Evolutionary conservation across 2,113 vertebrate species (phyloP), one percentile per base, ranked within the genome.

Genomic region (Lates calcarifer): DNA sequence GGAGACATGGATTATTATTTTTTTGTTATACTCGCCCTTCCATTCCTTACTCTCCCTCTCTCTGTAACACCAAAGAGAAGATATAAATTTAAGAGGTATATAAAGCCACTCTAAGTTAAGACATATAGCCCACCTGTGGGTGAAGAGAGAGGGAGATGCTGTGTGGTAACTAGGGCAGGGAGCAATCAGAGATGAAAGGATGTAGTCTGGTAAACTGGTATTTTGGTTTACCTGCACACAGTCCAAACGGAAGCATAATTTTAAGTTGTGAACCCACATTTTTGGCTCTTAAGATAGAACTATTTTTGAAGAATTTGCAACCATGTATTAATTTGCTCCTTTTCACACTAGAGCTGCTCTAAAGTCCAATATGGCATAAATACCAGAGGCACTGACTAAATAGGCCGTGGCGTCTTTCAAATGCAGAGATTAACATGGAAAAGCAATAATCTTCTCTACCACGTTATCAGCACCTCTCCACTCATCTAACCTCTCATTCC

Each of bases 61-160:
- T 91, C 80, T 90, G 71, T 55, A 80, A 92, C 91, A 93, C 92
- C 93, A 94, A 95, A 94, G 92, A 93, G 72, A 77, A 83, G 41
- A 86, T 45, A 57, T 63, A 28, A 14, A 74, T 78, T 77, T 68
- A 80, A 78, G 65, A 82, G 28, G 74, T 74, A 74, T 31, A 53
- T 55, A 33, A 43, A 88, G 63, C 49, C 62, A 76, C 73, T 64
- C 29, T 47, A 65, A 33, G 51, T 55, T 43, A 55, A 41, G 29
- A 82, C 20, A 49, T 62, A 35, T 5, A 75, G 70, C 81, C 68
- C 76, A 71, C 14, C 26, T 3, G 28, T 79, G 79, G 79, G 63
- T 72, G 77, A 81, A 78, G 81, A 82, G 74, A 88, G 83, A 78
- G 78, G 81, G 72, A 64, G 76, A 72, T 74, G 62, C 62, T 61